Evolutionary conservation across 2,888 invertebrate genomes (phyloP).

Genomic region (Octonoba sinensis): DNA sequence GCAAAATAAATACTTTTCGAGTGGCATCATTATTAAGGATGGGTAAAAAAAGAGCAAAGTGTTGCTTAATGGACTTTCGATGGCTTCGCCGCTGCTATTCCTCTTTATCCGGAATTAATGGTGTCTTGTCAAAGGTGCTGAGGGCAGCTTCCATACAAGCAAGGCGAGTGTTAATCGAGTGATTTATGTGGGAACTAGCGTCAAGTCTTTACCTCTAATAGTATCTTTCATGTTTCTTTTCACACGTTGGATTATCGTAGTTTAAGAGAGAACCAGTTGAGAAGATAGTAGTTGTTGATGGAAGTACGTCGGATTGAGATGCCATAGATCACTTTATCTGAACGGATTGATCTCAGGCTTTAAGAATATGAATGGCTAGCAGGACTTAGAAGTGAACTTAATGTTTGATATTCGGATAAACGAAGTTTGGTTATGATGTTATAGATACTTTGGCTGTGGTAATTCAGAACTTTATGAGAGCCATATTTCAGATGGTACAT

Average conservation of each 20-base stretch:
- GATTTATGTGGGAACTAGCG: conserved; percentile 50
- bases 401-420: no score
- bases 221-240: conserved; percentile 44
- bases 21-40: conserved; percentile 52
- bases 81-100: conserved; percentile 29
- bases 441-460: no score
- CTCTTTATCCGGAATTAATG: conserved; percentile 48
- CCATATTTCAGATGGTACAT: no score
- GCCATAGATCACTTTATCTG: conserved; percentile 30
- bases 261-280: conserved; percentile 15
- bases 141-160: conserved; percentile 32
- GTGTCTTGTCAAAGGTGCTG: conserved; percentile 53
- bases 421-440: no score
- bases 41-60: conserved; percentile 40
- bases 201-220: conserved; percentile 26
- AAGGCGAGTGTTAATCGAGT: conserved; percentile 42
- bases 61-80: conserved; percentile 58
- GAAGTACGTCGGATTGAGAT: conserved; percentile 13
- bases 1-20: conserved; percentile 48
- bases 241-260: conserved; percentile 43
- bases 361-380: conserved; percentile 2
- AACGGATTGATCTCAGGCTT: conserved; percentile 14
- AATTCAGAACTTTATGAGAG: no score
- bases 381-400: background rate
- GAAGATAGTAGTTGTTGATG: conserved; percentile 7